phyloP scores from a whole-genome alignment of 2,888 invertebrate genomes.

The Synergus gifuensis region DNA sequence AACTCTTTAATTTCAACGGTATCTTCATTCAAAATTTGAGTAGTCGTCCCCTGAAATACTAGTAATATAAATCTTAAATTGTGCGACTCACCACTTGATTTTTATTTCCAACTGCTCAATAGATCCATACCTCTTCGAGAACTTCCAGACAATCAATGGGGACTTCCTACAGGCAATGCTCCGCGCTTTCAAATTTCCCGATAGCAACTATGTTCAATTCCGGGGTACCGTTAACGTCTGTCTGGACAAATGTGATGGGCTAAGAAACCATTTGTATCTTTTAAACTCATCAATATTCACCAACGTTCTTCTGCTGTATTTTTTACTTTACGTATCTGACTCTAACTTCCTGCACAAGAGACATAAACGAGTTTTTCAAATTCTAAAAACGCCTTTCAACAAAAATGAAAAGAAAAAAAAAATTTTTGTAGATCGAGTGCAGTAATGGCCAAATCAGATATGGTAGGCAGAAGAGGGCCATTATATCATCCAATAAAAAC shows the following conservation, averaged over 20 bases:
- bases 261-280: conserved; percentile 77
- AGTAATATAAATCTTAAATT: background rate
- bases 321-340: conserved; percentile 2
- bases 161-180: conserved; percentile 93
- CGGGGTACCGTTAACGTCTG: conserved; percentile 95
- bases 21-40: no score
- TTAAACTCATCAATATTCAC: conserved; percentile 27
- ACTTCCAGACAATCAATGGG: conserved; percentile 92
- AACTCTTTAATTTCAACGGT: no score
- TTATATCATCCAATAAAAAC: conserved; percentile 63
- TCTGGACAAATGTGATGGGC: conserved; percentile 92
- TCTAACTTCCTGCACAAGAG: conserved; percentile 19
- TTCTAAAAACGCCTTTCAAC: background rate
- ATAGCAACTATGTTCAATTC: conserved; percentile 95
- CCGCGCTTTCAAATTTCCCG: conserved; percentile 96
- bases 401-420: background rate
- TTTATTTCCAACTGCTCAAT: conserved; percentile 87
- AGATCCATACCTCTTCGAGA: conserved; percentile 94
- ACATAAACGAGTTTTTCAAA: background rate
- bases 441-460: conserved; percentile 92
- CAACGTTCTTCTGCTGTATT: background rate
- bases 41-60: no score
- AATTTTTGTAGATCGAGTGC: conserved; percentile 86
- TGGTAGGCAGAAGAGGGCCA: conserved; percentile 86
- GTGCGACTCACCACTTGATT: background rate